Conservation (phyloP, 2,113 vertebrate species). For the Circaetus gallicus region DNA sequence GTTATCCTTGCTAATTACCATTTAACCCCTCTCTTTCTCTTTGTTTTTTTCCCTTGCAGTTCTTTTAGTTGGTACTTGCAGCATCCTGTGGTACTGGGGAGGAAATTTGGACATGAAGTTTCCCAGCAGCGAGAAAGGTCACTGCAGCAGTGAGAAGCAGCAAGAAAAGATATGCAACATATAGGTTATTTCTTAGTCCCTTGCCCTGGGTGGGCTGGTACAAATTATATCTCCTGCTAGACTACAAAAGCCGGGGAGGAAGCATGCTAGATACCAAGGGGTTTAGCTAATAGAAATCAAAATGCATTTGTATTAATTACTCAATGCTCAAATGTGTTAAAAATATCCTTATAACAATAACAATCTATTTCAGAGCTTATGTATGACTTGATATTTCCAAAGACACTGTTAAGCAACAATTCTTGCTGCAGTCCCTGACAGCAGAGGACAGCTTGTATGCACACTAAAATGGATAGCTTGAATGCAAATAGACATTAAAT, state of each 20-base stretch:
- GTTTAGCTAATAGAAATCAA: neutral
- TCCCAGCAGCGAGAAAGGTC: neutral
- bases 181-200: neutral
- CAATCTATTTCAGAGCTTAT: conserved; percentile 8
- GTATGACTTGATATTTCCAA: conserved; percentile 27
- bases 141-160: neutral
- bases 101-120: neutral
- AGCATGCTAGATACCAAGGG: neutral
- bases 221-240: neutral
- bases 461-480: neutral
- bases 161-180: neutral
- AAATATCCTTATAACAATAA: conserved; percentile 24
- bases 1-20: neutral
- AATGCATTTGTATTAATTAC: neutral
- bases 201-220: neutral
- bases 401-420: neutral
- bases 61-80: neutral
- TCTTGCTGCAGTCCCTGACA: neutral
- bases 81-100: neutral
- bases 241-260: neutral
- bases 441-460: neutral
- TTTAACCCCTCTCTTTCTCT: neutral
- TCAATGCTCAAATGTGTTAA: neutral
- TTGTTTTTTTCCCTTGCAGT: neutral
- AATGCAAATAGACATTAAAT: neutral